Percentiles rank a stretch among this genome's conserved stretches.
Conservation (phyloP, 2,797 vertebrate species). For the Phrynocephalus forsythii region DNA sequence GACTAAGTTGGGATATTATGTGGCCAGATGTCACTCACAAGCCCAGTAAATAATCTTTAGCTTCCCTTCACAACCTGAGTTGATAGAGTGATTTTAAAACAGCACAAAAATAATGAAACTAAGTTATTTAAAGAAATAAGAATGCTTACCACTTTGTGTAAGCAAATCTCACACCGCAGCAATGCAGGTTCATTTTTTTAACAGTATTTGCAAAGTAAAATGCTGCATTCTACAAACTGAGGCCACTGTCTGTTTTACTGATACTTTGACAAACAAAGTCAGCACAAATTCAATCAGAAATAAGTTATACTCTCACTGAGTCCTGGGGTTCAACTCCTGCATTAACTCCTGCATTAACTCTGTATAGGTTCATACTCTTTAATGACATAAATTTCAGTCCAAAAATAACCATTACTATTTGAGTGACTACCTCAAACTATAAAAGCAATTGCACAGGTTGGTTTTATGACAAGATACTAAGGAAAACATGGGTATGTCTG, state of each 20-base stretch:
- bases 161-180: not conserved
- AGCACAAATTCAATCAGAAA: not conserved
- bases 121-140: not conserved
- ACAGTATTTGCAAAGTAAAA: not conserved
- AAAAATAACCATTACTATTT: not conserved
- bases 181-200: not conserved
- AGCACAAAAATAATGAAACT: not conserved
- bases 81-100: not conserved
- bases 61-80: not conserved
- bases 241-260: not conserved
- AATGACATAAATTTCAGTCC: not conserved
- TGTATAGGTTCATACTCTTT: not conserved
- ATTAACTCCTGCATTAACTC: not conserved
- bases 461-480: not conserved
- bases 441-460: not conserved
- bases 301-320: not conserved
- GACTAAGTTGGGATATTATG: too few relatives aligned
- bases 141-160: not conserved
- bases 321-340: not conserved
- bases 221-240: conserved; percentile 10
- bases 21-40: not conserved
- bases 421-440: not conserved
- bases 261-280: not conserved
- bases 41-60: not conserved
- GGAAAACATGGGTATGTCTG: not conserved